phyloP scores from a whole-genome alignment of 2,113 vertebrate genomes.

The Hippopotamus amphibius region DNA sequence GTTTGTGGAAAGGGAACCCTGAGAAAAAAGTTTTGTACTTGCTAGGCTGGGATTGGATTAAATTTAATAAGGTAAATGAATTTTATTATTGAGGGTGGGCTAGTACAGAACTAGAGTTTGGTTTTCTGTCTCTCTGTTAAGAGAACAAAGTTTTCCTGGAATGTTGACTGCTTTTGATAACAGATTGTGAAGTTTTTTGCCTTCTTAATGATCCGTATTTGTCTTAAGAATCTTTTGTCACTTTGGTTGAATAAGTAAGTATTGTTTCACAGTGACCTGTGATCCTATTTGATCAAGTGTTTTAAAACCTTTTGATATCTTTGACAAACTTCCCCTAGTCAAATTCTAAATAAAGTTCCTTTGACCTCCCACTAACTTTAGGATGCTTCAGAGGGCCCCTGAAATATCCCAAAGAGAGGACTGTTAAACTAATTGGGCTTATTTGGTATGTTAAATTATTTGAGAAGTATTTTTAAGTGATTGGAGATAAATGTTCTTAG shows the following conservation, averaged over 20 bases:
- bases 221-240: neutral
- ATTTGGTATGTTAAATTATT: neutral
- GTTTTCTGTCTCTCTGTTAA: neutral
- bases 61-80: neutral
- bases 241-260: neutral
- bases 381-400: neutral
- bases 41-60: neutral
- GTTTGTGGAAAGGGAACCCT: neutral
- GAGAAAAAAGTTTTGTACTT: neutral
- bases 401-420: neutral
- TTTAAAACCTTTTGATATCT: neutral
- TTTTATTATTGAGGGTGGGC: neutral
- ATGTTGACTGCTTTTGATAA: neutral
- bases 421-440: neutral
- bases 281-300: neutral
- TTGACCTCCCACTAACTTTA: neutral
- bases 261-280: neutral
- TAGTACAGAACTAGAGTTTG: neutral
- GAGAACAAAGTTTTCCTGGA: neutral
- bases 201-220: neutral
- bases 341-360: neutral
- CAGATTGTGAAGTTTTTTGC: neutral
- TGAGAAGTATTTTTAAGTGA: neutral
- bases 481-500: neutral
- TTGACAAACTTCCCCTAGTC: neutral